These are phyloP conservation scores for Hydrochoerus hydrochaeris DNA, from an alignment of 2,113 vertebrate genomes.

Conservation along the genomic window DNA sequence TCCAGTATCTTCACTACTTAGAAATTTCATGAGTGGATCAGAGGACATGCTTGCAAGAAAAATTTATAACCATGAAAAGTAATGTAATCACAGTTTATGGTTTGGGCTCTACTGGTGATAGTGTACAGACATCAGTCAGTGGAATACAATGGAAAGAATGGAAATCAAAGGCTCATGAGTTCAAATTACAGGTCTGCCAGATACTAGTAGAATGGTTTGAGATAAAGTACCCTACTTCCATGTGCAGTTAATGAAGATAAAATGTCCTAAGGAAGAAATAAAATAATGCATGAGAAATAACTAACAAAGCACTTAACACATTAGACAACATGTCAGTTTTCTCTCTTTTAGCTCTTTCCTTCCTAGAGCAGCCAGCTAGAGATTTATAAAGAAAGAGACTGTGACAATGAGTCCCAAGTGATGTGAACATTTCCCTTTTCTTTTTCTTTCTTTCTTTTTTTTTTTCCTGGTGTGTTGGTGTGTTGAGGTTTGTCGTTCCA, in stretches of 20 bases:
- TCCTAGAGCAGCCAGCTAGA: neutral
- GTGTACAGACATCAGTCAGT: neutral
- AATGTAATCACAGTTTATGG: neutral
- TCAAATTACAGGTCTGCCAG: constrained; percentile 21
- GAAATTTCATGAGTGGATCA: neutral
- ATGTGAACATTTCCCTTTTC: neutral
- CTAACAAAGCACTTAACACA: neutral
- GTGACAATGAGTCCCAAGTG: neutral
- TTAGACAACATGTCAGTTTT: neutral
- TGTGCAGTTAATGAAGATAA: neutral
- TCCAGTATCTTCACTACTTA: neutral
- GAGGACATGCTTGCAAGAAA: neutral
- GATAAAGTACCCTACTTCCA: neutral
- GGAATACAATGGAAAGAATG: neutral
- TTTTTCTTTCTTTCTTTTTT: neutral
- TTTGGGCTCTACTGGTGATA: neutral
- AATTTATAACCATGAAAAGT: neutral
- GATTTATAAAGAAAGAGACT: neutral
- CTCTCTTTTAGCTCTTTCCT: neutral
- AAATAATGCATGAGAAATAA: neutral
- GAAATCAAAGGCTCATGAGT: neutral
- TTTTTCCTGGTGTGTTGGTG: no score
- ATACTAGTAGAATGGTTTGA: neutral
- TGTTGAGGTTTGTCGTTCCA: neutral
- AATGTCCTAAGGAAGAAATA: neutral